phyloP scores from a whole-genome alignment of 2,888 invertebrate species.

The Drepana falcataria region DNA sequence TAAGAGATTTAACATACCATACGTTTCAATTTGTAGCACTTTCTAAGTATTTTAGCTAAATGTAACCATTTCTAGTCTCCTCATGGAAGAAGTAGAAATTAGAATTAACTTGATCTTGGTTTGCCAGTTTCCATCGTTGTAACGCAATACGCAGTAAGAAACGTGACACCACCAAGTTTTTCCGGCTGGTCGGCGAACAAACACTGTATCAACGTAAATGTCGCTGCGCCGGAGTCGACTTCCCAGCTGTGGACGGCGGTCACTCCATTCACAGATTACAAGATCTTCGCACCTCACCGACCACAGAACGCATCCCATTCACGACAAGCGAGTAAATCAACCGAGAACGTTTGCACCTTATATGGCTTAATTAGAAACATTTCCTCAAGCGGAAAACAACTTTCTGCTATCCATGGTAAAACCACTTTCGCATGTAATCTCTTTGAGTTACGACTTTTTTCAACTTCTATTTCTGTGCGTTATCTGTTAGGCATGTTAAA shows the following conservation, averaged over 20 bases:
- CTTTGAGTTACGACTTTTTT: conserved; percentile 69
- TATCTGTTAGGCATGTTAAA: conserved; percentile 27
- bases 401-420: conserved; percentile 63
- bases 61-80: conserved; percentile 1
- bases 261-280: conserved; percentile 63
- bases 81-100: conserved; percentile 4
- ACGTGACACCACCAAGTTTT: conserved; percentile 37
- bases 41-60: neutral
- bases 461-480: conserved; percentile 62
- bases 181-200: conserved; percentile 27
- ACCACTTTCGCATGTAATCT: conserved; percentile 69
- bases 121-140: conserved; percentile 19
- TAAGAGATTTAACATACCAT: no score
- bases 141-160: conserved; percentile 30
- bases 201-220: conserved; percentile 10
- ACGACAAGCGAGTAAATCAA: conserved; percentile 73
- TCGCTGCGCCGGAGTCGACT: conserved; percentile 13
- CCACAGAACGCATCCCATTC: conserved; percentile 73
- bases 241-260: conserved; percentile 25
- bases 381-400: conserved; percentile 69
- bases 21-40: neutral
- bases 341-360: conserved; percentile 52
- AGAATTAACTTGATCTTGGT: conserved; percentile 12
- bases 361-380: conserved; percentile 51
- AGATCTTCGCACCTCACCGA: conserved; percentile 69